Percentiles rank a stretch among this genome's conserved stretches.
These are phyloP conservation scores for Isoperla grammatica DNA, from an alignment of 2,888 invertebrate species.

Conservation along the genomic window DNA sequence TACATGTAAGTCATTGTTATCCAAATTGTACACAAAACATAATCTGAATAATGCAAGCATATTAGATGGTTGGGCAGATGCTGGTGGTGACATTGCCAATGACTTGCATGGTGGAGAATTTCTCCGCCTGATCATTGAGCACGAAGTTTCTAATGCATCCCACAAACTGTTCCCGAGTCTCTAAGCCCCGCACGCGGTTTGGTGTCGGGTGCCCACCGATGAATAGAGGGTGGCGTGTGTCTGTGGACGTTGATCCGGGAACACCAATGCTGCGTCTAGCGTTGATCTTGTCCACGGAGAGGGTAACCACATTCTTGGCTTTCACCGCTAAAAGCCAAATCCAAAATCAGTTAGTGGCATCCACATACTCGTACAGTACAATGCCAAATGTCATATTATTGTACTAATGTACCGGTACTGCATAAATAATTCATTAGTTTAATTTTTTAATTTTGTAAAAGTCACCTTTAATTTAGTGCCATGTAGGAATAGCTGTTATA, in stretches of 20 bases:
- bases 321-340: constrained; percentile 61
- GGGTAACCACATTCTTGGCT: constrained; percentile 81
- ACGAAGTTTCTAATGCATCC: constrained; percentile 72
- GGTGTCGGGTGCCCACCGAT: constrained; percentile 77
- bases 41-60: no score
- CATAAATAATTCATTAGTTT: no score
- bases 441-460: no score
- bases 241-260: constrained; percentile 60
- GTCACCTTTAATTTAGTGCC: no score
- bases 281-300: constrained; percentile 78
- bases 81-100: constrained; percentile 70
- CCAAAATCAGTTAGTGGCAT: no score
- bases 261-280: constrained; percentile 66
- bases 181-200: constrained; percentile 56
- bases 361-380: no score
- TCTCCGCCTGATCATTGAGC: constrained; percentile 51
- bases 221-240: constrained; percentile 80
- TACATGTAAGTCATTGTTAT: no score
- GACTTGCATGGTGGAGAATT: constrained; percentile 53
- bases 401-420: no score
- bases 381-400: no score
- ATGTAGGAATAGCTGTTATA: no score
- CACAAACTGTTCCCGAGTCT: constrained; percentile 64
- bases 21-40: no score
- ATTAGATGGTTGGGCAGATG: constrained; percentile 72